Base-by-base conservation (phyloP, 2,797 vertebrate species). In the Tarsius wallacei region DNA sequence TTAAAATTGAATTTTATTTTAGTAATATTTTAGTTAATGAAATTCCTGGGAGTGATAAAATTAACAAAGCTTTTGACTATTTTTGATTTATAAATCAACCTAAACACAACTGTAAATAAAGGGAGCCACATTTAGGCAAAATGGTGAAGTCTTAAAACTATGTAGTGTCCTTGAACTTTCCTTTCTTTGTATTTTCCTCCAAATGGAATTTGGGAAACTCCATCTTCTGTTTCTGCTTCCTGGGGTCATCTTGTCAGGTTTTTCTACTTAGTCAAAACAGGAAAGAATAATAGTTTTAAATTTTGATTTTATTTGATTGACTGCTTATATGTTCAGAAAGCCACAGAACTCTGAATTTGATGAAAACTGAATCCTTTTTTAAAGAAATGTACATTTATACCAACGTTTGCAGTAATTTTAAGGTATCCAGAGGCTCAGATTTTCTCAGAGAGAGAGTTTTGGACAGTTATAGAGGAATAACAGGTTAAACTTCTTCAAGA, bases 201-300 rank as follows among this genome's bases (percentile, higher is more conserved):
- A 28, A 33, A 11, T 90, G 83, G 47, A 17, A 77, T 59, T 28
- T 74, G 36, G 82, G 76, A 87, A 59, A 31, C 16, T 51, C 24
- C 15, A 24, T 81, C 2, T 86, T 87, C 17, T 95, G 17, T 33
- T 95, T 76, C 12, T 70, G 33, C 33, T 87, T 84, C 28, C 51
- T 68, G 28, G 3, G 53, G 82, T 53, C 33, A 57, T 83, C 61
- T 70, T 36, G 4, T 83, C 36, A 87, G 70, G 55, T 49, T 49
- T 94, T 78, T 61, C 53, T 87, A 17, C 21, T 87, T 91, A 91
- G 49, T 77, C n/a, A 33, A 94, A 89, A 66, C 2, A 31, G 42
- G 36, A 94, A 84, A 84, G n/a, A 92, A 33, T 31, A 81, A 17
- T 74, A n/a, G 17, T 88, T 89, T 15, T 81, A 49, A 57, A 82